These are phyloP conservation scores for Amia ocellicauda DNA, from an alignment of 2,113 vertebrate species.

Conservation along the genomic window DNA sequence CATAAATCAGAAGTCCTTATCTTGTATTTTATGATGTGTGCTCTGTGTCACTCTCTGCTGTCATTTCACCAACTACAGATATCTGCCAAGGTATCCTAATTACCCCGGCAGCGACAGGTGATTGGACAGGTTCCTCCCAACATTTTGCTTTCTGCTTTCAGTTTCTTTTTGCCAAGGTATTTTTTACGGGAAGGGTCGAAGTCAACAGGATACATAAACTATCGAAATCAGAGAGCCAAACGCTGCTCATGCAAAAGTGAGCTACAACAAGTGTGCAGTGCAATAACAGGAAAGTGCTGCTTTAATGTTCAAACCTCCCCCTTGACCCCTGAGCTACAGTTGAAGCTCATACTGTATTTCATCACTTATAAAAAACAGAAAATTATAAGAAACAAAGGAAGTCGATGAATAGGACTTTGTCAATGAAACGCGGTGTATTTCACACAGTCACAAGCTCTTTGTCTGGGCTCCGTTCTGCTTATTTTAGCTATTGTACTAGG, in stretches of 20 bases:
- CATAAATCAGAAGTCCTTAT: no score
- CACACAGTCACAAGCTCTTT: conserved; percentile 37
- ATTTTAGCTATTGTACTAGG: not conserved
- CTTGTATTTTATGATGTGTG: no score
- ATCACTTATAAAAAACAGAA: conserved; percentile 53
- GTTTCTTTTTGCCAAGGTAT: no score
- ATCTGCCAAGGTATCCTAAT: no score
- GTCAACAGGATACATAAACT: no score
- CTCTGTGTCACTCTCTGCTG: no score
- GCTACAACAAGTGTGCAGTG: not conserved
- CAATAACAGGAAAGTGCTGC: conserved; percentile 32
- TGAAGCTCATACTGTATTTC: conserved; percentile 49
- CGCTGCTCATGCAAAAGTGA: not conserved
- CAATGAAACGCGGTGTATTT: conserved; percentile 50
- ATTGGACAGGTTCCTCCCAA: no score
- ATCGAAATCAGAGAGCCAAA: no score
- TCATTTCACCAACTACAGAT: no score
- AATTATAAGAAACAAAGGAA: conserved; percentile 51
- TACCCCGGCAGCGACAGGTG: no score
- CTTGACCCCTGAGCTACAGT: not conserved
- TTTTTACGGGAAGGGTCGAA: no score
- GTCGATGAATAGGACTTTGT: conserved; percentile 46
- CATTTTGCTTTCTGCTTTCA: no score
- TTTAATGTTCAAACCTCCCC: conserved; percentile 46
- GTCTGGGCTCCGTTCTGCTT: conserved; percentile 19